Evolutionary conservation across 1,140 invertebrate species (phyloP), one percentile per base, ranked within the genome.

Genomic region (Maniola jurtina): DNA sequence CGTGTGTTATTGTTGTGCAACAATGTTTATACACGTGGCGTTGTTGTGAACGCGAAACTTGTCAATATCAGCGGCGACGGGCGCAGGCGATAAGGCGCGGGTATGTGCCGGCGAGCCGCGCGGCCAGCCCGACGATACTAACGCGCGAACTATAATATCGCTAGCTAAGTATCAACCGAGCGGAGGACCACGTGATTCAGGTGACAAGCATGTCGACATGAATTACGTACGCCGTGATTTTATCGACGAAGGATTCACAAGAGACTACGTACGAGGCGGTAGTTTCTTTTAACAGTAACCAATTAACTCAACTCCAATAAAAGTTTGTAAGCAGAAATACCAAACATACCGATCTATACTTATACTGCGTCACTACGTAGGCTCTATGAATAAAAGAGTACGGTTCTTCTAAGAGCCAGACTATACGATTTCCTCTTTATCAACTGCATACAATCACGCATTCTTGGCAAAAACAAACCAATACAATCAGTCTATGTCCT

Each of bases 11-110:
- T 86, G 82, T 89, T 84, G 82, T 86, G 83, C 81, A 83, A 87
- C 84, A 86, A 79, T 86, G 84, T 89, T 85, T 86, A 81, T 83
- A 84, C 88, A 90, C 88, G 86, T 88, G 88, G 84, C 78, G 79
- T 68, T 79, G 79, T 81, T 82, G 79, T 71, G 64, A 64, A 77
- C 80, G 78, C 79, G 81, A 75, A 70, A 73, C 75, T 79, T 76
- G 73, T 66, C 70, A 73, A 72, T 70, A 77, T 80, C 77, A 68
- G 65, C 77, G 75, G 55, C 77, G 80, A 25, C 25, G 25, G 25
- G 25, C 25, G 25, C 25, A 25, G 80, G 81, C 80, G 82, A 77
- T 77, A 83, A 77, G 81, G 74, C 76, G 77, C 54, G 54, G n/a
- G 34, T 25, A 33, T 54, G 50, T 55, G 54, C 78, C 79, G 71